phyloP scores from a whole-genome alignment of 2,888 invertebrate genomes.

The Drymonia ruficornis region DNA sequence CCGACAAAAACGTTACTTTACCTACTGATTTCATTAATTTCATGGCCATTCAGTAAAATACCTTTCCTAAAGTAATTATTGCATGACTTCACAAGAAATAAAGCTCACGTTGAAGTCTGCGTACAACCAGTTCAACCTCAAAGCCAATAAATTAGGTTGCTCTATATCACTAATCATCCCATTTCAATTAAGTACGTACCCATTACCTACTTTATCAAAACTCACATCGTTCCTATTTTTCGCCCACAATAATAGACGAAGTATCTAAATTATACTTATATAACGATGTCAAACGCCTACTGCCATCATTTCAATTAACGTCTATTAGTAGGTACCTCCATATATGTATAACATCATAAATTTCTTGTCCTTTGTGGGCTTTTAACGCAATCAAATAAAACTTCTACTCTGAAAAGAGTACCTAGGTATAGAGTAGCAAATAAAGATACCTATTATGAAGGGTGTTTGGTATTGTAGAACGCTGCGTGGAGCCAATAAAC shows the following conservation, averaged over 20 bases:
- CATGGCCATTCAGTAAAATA: no score
- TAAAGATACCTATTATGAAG: neutral
- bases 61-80: neutral
- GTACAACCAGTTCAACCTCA: neutral
- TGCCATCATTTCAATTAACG: no score
- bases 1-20: conserved; percentile 4
- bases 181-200: no score
- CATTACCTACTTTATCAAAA: no score
- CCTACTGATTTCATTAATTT: no score
- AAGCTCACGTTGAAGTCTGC: neutral
- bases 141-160: neutral
- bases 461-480: neutral
- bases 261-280: no score
- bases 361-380: no score
- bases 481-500: conserved; percentile 13
- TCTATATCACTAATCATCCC: neutral
- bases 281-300: no score
- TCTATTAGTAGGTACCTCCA: no score
- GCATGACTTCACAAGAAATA: neutral
- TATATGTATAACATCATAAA: no score
- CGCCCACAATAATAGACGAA: no score
- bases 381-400: neutral
- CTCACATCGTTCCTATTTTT: neutral
- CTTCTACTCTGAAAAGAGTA: neutral
- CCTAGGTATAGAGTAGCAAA: no score